Percentiles rank a stretch among this genome's conserved stretches.
Conservation (phyloP, 1,140 invertebrate species). For the Pseudomyrmex flavicornis region DNA sequence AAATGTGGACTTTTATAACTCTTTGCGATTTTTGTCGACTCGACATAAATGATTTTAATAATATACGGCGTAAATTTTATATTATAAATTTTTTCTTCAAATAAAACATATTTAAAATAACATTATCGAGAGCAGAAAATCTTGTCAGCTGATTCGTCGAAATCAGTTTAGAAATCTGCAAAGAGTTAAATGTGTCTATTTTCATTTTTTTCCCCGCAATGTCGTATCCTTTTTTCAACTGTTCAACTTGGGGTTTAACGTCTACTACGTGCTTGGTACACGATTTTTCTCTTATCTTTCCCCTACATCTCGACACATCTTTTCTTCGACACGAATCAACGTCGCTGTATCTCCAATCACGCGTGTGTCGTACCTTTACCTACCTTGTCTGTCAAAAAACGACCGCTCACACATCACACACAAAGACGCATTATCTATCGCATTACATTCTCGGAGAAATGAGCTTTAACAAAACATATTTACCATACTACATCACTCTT, state of each 20-base stretch:
- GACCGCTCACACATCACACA: background rate
- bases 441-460: no score
- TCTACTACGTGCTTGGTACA: background rate
- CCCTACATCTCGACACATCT: background rate
- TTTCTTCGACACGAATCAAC: conserved; percentile 10
- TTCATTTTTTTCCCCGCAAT: background rate
- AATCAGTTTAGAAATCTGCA: no score
- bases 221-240: background rate
- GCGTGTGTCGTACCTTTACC: conserved; percentile 15
- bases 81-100: no score
- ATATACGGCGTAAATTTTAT: no score
- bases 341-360: conserved; percentile 16
- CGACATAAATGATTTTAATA: no score
- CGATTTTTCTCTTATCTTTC: conserved; percentile 8
- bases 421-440: no score
- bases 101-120: no score
- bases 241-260: background rate
- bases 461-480: no score
- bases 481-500: background rate
- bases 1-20: no score
- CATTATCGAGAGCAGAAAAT: no score
- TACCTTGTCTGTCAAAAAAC: conserved; percentile 28
- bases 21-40: no score
- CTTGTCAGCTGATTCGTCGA: no score
- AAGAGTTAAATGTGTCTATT: background rate